Base-by-base conservation (phyloP, 1,140 invertebrate genomes). In the Trichonephila inaurata region DNA sequence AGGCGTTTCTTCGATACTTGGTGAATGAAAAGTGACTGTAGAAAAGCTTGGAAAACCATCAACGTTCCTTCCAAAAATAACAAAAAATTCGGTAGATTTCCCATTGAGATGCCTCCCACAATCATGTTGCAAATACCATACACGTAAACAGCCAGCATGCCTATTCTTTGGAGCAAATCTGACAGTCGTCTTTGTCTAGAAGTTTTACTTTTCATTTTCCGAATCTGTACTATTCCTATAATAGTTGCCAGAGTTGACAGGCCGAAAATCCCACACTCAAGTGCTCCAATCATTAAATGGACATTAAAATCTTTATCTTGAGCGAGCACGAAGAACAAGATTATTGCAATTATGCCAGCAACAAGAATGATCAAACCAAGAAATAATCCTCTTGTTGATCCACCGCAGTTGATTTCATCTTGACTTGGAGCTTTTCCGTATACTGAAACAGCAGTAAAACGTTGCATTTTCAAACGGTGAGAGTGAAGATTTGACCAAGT, bases 261-360 rank as follows among this genome's bases (percentile, higher is more conserved):
- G 95, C 96, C 7, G 96, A 94, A 3, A 33, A 95, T 94, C 0
- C 94, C 90, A 28, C 94, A 93, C 19, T 95, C 94, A 91, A 95
- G 87, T 5, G 95, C 94, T 88, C 93, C 94, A n/a, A 96, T 95
- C 94, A 96, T 95, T 87, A 95, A 96, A 95, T 89, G 95, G 94
- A 16, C 96, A 91, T 77, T 96, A 61, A 97, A 97, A 89, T 96
- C 96, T 44, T 89, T 93, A 28, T 97, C 96, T 77, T 97, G 96
- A 77, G 97, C 96, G 61, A 97, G 96, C 4, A 97, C 97, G 58
- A 97, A 96, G 95, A 97, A 97, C 33, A 97, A 97, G 24, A 97
- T 96, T 12, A 97, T 96, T 8, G 97, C 96, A 4, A 97, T 97
- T 44, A 97, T 96, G 0, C 96, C 96, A 6, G 96, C 96, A 0